A percentile compares a stretch with the other conserved stretches of the same genome.
These are phyloP conservation scores for Drosophila niveifrons DNA, from an alignment of 2,888 invertebrate species.

Conservation along the genomic window DNA sequence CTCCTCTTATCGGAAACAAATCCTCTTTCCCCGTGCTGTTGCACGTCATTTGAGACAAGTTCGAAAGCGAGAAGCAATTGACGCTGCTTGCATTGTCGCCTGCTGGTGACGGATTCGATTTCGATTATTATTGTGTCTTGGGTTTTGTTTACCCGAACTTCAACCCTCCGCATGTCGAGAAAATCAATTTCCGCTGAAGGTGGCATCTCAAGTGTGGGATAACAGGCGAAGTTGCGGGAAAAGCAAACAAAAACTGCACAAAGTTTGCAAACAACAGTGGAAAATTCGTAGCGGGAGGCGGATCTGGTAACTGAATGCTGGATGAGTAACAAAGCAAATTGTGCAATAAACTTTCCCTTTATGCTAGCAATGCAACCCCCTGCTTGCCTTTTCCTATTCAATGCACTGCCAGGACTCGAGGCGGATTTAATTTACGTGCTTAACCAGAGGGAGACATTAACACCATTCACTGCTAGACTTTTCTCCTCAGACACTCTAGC, in stretches of 20 bases:
- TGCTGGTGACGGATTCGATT: conserved; percentile 76
- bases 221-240: conserved; percentile 38
- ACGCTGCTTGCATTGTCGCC: conserved; percentile 56
- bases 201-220: conserved; percentile 19
- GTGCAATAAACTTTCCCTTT: conserved; percentile 70
- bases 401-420: conserved; percentile 87
- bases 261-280: conserved; percentile 63
- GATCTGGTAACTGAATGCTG: not conserved
- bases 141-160: conserved; percentile 70
- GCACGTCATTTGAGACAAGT: conserved; percentile 33
- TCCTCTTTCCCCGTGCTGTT: conserved; percentile 24
- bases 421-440: conserved; percentile 93
- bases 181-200: conserved; percentile 73
- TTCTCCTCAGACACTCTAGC: conserved; percentile 92
- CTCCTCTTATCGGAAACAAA: conserved; percentile 3
- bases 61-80: conserved; percentile 42
- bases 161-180: conserved; percentile 39
- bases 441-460: conserved; percentile 91
- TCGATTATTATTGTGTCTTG: conserved; percentile 76
- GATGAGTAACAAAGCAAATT: conserved; percentile 64
- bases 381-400: not conserved
- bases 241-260: conserved; percentile 67
- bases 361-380: conserved; percentile 57
- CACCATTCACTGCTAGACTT: conserved; percentile 92
- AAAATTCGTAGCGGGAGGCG: conserved; percentile 20